Percentiles rank a stretch among this genome's conserved stretches.
These are phyloP conservation scores for Platycheirus albimanus DNA, from an alignment of 2,888 invertebrate genomes.

Conservation along the genomic window DNA sequence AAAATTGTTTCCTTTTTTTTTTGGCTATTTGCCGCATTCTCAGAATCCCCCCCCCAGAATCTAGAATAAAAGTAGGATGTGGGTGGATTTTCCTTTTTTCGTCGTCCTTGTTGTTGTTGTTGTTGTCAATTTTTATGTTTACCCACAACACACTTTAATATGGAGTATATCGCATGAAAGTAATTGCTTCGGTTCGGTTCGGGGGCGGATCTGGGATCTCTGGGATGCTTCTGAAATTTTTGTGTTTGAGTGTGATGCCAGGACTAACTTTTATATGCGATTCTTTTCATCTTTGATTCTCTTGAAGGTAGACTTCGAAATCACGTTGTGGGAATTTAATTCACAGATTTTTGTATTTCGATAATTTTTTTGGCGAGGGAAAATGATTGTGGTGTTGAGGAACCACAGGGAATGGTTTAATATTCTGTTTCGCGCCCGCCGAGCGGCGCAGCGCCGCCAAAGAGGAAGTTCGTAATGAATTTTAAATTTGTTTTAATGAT, in stretches of 20 bases:
- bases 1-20: slow-evolving; percentile 57
- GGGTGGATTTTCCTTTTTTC: slow-evolving; percentile 24
- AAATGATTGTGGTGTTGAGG: not conserved
- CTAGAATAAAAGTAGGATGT: too few species aligned
- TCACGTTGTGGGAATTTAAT: slow-evolving; percentile 14
- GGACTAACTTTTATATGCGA: slow-evolving; percentile 27
- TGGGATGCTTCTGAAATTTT: not conserved
- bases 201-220: slow-evolving; percentile 3
- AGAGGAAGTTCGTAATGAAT: not conserved
- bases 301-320: not conserved
- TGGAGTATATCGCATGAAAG: not conserved
- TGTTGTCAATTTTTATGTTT: slow-evolving; percentile 27
- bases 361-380: not conserved
- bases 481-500: slow-evolving; percentile 15
- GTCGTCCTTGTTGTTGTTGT: too few species aligned
- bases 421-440: too few species aligned
- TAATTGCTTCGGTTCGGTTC: slow-evolving; percentile 13
- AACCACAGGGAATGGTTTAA: not conserved
- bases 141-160: not conserved
- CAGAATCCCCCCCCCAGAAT: slow-evolving; percentile 11
- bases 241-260: too few species aligned
- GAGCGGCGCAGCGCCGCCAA: too few species aligned
- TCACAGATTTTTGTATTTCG: not conserved
- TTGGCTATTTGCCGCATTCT: slow-evolving; percentile 24
- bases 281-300: slow-evolving; percentile 11